Evolutionary conservation across 1,140 invertebrate species (phyloP), one percentile per base, ranked within the genome.

Genomic region (Bombus polaris): DNA sequence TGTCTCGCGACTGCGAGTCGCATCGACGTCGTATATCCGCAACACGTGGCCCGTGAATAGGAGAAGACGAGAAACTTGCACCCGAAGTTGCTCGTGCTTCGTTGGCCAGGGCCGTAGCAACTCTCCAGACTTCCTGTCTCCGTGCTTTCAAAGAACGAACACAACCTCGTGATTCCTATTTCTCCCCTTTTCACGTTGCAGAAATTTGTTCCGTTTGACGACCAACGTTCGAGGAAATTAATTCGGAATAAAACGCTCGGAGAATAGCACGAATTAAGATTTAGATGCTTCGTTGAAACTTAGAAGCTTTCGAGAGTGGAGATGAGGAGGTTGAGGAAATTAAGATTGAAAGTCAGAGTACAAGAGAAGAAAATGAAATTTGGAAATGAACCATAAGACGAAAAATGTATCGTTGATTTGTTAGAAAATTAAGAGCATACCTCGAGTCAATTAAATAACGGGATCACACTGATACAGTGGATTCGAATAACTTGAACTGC

Each of bases 41-140:
- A 90, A 81, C 89, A 90, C 83, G 87, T 90, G 89, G 89, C 89
- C 77, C 89, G 89, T 85, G 83, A 90, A 90, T 88, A 85, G 78
- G 25, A n/a, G 74, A 28, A 32, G 74, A 73, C 76, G 76, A 70
- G 89, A 86, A 90, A 90, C 89, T 90, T 90, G 87, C 83, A 37
- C 66, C 28, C 85, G 74, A 82, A 85, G 83, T n/a, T 90, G 83
- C 81, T 75, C 75, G 47, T 59, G 77, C 83, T 84, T 86, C 77
- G 83, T 84, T 88, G 83, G 75, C 59, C 77, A 70, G 42, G 44
- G 32, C 76, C 62, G 79, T 82, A 80, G 42, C 81, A 72, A 81
- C 77, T 86, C 76, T 81, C 71, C 22, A 42, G 80, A 85, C 80
- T 88, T 85, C 83, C 86, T 73, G 86, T 42, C 81, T 79, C 75